Conservation (phyloP, 2,797 vertebrate genomes). For the Enteromius viviparus region DNA sequence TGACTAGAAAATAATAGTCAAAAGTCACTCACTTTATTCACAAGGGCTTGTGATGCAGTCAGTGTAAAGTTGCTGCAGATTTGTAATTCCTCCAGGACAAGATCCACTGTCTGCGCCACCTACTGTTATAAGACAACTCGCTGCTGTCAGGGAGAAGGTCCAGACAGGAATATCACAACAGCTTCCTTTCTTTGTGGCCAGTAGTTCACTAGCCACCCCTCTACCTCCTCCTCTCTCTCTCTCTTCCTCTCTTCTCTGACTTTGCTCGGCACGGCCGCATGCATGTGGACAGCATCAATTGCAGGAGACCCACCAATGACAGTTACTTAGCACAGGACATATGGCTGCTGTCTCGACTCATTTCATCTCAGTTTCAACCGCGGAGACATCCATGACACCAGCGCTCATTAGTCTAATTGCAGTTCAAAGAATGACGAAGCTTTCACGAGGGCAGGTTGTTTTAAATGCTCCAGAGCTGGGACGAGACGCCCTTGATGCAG, state of each 20-base stretch:
- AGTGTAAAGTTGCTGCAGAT: conserved; percentile 63
- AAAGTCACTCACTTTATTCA: conserved; percentile 70
- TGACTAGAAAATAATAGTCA: not conserved
- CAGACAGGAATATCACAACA: conserved; percentile 50
- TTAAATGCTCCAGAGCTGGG: not conserved
- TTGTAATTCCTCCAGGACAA: conserved; percentile 68
- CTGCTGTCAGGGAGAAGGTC: conserved; percentile 45
- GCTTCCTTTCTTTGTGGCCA: conserved; percentile 49
- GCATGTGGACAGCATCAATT: conserved; percentile 37
- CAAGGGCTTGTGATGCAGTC: conserved; percentile 56
- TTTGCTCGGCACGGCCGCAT: not conserved
- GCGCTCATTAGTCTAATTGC: conserved; percentile 5
- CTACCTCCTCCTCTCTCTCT: conserved; percentile 4
- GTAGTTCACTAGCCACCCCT: conserved; percentile 50
- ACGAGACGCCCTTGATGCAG: not conserved
- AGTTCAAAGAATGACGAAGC: conserved; percentile 8
- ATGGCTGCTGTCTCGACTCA: conserved; percentile 3
- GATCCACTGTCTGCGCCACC: conserved; percentile 75
- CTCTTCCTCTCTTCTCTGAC: conserved; percentile 23
- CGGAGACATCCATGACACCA: conserved; percentile 6
- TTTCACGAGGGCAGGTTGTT: not conserved
- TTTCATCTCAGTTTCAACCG: not conserved
- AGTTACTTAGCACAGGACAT: conserved; percentile 29
- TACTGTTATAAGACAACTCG: conserved; percentile 74
- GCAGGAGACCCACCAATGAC: conserved; percentile 36